These are phyloP conservation scores for Mesoclemmys tuberculata DNA, from an alignment of 2,113 vertebrate genomes.

Conservation along the genomic window DNA sequence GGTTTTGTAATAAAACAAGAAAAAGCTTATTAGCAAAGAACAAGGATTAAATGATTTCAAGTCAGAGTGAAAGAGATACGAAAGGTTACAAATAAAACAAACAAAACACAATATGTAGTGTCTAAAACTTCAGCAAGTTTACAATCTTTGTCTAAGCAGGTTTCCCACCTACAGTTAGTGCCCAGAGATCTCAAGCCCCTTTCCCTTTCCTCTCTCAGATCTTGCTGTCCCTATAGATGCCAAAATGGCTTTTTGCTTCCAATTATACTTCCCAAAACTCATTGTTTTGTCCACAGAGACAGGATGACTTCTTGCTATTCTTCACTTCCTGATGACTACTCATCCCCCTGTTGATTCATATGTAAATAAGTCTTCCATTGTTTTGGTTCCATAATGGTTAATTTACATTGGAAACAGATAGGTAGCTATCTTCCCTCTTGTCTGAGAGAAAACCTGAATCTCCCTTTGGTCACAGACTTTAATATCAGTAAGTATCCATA, in stretches of 20 bases:
- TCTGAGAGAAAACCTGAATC: not conserved
- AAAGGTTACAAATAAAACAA: not conserved
- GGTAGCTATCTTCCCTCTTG: not conserved
- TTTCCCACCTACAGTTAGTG: not conserved
- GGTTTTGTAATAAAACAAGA: not conserved
- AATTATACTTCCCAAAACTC: not conserved
- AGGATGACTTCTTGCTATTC: not conserved
- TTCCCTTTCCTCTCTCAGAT: not conserved
- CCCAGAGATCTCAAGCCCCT: not conserved
- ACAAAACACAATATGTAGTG: not conserved
- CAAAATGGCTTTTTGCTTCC: not conserved
- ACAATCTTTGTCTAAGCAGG: not conserved
- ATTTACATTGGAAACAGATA: not conserved
- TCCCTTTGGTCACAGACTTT: not conserved
- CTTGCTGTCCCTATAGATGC: not conserved
- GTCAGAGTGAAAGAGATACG: not conserved
- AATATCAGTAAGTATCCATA: not conserved
- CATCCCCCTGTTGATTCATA: not conserved
- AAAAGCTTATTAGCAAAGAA: not conserved
- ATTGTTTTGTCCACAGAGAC: not conserved
- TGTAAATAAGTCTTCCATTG: not conserved
- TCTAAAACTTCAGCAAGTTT: not conserved
- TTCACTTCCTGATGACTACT: not conserved
- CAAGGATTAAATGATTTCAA: not conserved
- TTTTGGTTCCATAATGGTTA: not conserved